These are phyloP conservation scores for Sycophila sp. DNA, from an alignment of 1,140 invertebrate genomes.

Conservation along the genomic window DNA sequence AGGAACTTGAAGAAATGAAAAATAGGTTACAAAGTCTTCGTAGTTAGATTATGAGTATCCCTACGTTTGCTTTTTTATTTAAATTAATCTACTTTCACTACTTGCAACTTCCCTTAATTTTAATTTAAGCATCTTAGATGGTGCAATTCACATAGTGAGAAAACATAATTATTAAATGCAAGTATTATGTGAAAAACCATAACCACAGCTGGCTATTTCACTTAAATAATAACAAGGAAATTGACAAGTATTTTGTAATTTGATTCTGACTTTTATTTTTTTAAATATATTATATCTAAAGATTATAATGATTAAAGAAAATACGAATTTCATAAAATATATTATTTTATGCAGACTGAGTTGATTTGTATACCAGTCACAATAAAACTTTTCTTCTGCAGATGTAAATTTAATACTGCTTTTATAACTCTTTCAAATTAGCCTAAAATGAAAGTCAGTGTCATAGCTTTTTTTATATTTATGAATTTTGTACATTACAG, in stretches of 20 bases:
- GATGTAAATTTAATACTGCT: too few species aligned
- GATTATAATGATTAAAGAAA: too few species aligned
- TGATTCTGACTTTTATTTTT: background rate
- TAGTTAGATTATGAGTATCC: constrained; percentile 69
- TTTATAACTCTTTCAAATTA: too few species aligned
- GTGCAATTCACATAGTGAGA: background rate
- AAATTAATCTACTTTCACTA: background rate
- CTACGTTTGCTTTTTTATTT: background rate
- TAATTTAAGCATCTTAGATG: constrained; percentile 3
- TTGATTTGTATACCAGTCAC: too few species aligned
- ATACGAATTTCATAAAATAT: too few species aligned
- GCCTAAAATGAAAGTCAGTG: background rate
- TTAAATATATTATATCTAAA: background rate
- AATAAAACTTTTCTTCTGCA: too few species aligned
- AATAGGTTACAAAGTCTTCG: constrained; percentile 83
- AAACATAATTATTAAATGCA: constrained; percentile 27
- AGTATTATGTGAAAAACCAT: background rate
- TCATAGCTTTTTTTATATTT: constrained; percentile 26
- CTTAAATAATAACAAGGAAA: background rate
- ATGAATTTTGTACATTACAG: constrained; percentile 16
- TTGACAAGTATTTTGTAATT: background rate
- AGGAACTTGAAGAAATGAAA: constrained; percentile 87
- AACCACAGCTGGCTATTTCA: background rate
- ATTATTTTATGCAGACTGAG: background rate
- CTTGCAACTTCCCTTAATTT: background rate